phyloP scores from a whole-genome alignment of 1,140 invertebrate species.

The Trachelipus rathkii region DNA sequence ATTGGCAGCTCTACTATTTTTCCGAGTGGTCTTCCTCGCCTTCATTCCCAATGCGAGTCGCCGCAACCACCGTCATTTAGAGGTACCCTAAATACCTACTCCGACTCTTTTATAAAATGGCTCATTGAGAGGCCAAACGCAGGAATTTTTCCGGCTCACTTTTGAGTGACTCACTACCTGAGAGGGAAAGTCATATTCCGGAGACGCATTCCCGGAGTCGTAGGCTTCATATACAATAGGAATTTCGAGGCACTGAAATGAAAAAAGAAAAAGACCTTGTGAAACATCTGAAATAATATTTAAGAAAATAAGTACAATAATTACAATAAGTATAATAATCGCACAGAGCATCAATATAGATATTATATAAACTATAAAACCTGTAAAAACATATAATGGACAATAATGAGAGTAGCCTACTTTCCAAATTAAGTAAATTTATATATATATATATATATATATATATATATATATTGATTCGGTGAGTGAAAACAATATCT shows the following conservation, averaged over 20 bases:
- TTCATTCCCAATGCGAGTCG: neutral
- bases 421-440: too few species aligned
- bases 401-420: too few species aligned
- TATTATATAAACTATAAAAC: constrained; percentile 14
- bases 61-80: neutral
- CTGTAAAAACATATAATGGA: neutral
- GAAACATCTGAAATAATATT: too few species aligned
- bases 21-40: too few species aligned
- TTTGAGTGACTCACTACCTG: constrained; percentile 37
- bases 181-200: constrained; percentile 70
- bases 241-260: constrained; percentile 72
- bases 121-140: constrained; percentile 1
- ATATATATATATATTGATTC: too few species aligned
- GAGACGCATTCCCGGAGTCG: constrained; percentile 71
- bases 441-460: too few species aligned
- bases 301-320: too few species aligned
- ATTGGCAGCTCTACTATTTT: too few species aligned
- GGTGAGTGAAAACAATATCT: too few species aligned
- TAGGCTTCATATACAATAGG: constrained; percentile 76
- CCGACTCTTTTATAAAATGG: constrained; percentile 3
- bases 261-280: neutral
- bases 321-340: too few species aligned
- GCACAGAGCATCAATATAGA: too few species aligned
- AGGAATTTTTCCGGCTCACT: constrained; percentile 2
- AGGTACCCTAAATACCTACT: neutral